phyloP scores from a whole-genome alignment of 2,888 invertebrate genomes.

The Ephialtes manifestator region DNA sequence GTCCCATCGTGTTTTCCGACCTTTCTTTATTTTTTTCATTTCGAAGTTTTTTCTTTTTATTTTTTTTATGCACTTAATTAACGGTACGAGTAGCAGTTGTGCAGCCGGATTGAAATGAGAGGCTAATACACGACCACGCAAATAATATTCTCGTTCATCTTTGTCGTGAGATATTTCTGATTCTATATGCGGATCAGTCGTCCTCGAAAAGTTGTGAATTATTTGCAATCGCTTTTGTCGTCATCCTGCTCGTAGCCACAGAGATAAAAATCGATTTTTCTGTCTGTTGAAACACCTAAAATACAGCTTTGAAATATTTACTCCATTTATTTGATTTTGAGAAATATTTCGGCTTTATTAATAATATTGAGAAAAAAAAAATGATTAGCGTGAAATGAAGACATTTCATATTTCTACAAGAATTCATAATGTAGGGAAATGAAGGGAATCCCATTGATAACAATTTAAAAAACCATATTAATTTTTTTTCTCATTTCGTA shows the following conservation, averaged over 20 bases:
- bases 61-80: neutral
- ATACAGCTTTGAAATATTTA: neutral
- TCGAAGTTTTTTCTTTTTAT: neutral
- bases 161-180: conserved; percentile 11
- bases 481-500: too few relatives aligned
- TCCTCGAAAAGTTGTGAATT: conserved; percentile 19
- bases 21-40: conserved; percentile 3
- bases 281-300: neutral
- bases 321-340: neutral
- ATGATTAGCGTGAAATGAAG: too few relatives aligned
- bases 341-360: neutral
- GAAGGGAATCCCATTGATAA: too few relatives aligned
- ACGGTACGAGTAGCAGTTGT: neutral
- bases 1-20: conserved; percentile 38
- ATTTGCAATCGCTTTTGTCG: neutral
- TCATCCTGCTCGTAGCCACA: neutral
- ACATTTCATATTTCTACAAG: too few relatives aligned
- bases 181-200: neutral
- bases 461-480: too few relatives aligned
- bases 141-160: conserved; percentile 9
- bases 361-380: neutral
- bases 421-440: too few relatives aligned
- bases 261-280: neutral
- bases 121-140: conserved; percentile 3
- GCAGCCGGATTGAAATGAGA: neutral